These are phyloP conservation scores for Idaea dimidiata DNA, from an alignment of 2,888 invertebrate genomes.

Conservation along the genomic window DNA sequence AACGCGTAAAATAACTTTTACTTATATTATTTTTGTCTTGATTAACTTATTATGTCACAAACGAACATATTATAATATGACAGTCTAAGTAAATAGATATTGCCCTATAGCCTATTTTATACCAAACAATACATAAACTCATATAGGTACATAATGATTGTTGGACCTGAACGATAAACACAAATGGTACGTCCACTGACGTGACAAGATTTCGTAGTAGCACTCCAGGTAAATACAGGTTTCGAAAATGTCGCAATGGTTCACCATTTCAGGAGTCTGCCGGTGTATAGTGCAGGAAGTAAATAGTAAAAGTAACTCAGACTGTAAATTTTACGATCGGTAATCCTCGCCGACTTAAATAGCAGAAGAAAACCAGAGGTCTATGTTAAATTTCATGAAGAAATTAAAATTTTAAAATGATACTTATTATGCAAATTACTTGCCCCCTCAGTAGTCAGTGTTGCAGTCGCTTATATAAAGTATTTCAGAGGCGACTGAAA, in stretches of 20 bases:
- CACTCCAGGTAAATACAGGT: constrained; percentile 17
- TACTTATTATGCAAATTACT: too few relatives aligned
- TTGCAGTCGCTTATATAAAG: too few relatives aligned
- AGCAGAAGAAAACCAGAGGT: background rate
- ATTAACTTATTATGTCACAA: too few relatives aligned
- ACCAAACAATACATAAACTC: too few relatives aligned
- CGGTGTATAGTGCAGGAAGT: constrained; percentile 27
- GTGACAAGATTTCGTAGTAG: constrained; percentile 17
- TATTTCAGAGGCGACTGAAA: too few relatives aligned
- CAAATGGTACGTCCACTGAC: background rate
- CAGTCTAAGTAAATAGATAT: too few relatives aligned
- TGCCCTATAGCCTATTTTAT: too few relatives aligned
- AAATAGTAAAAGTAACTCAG: constrained; percentile 27
- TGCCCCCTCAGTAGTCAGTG: too few relatives aligned
- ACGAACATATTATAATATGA: too few relatives aligned
- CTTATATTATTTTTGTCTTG: too few relatives aligned
- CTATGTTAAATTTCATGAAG: background rate
- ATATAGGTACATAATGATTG: background rate
- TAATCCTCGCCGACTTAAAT: background rate
- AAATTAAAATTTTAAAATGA: too few relatives aligned
- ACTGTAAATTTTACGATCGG: background rate
- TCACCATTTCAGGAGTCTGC: constrained; percentile 28
- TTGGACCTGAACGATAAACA: background rate
- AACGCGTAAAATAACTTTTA: too few relatives aligned
- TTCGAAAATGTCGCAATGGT: constrained; percentile 19